phyloP scores from a whole-genome alignment of 2,888 invertebrate species.

The Eilema depressum region DNA sequence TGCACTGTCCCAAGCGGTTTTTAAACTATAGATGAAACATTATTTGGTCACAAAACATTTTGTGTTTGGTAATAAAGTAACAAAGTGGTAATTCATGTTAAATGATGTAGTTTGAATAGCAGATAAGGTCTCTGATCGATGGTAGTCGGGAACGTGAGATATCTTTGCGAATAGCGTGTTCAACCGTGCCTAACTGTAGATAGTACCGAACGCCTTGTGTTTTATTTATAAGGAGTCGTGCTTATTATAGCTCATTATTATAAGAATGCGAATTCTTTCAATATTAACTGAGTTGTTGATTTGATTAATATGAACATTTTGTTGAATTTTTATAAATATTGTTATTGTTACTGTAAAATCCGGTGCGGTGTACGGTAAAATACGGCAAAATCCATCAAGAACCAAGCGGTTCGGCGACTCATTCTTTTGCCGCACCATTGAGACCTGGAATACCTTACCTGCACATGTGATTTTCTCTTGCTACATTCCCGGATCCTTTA shows the following conservation, averaged over 20 bases:
- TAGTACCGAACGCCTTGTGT: background rate
- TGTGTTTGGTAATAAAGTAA: constrained; percentile 38
- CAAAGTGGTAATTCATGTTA: constrained; percentile 49
- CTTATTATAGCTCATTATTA: background rate
- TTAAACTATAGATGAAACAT: constrained; percentile 28
- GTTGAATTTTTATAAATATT: no score
- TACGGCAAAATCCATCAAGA: no score
- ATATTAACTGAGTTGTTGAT: background rate
- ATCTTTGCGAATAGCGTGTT: constrained; percentile 40
- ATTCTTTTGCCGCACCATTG: no score
- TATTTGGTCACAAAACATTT: constrained; percentile 25
- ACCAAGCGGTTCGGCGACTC: no score
- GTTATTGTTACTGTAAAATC: no score
- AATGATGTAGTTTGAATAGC: constrained; percentile 53
- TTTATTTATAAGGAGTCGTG: constrained; percentile 8
- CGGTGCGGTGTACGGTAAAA: no score
- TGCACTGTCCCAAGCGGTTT: constrained; percentile 1
- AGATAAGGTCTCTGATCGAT: constrained; percentile 49
- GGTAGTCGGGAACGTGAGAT: constrained; percentile 30
- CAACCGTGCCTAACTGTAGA: constrained; percentile 24
- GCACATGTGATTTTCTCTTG: no score
- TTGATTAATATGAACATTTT: background rate
- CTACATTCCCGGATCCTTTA: no score
- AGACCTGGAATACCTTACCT: no score
- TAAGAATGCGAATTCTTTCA: background rate